phyloP scores from a whole-genome alignment of 2,888 invertebrate genomes.

The Xanthia icteritia region DNA sequence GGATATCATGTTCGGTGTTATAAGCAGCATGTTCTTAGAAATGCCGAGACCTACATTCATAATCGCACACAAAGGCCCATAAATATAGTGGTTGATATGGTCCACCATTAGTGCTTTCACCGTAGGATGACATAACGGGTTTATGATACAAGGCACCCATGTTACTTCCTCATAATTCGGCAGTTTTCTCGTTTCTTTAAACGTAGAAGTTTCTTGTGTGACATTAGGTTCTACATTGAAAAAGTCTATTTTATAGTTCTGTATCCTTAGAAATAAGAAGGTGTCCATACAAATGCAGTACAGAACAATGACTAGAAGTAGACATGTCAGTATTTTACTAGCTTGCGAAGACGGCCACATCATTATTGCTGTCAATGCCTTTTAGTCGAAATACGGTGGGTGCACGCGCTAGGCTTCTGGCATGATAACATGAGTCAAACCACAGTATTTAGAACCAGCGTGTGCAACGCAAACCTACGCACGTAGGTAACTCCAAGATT shows the following conservation, averaged over 20 bases:
- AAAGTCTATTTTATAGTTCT: constrained; percentile 91
- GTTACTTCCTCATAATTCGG: constrained; percentile 88
- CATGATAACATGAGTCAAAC: constrained; percentile 35
- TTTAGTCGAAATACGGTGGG: constrained; percentile 37
- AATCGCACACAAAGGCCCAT: constrained; percentile 94
- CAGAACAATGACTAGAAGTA: constrained; percentile 90
- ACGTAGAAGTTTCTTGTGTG: constrained; percentile 76
- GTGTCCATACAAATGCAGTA: constrained; percentile 94
- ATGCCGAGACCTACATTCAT: constrained; percentile 92
- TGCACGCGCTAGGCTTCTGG: constrained; percentile 41
- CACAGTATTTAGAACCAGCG: constrained; percentile 44
- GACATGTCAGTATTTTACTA: constrained; percentile 92
- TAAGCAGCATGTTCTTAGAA: constrained; percentile 89
- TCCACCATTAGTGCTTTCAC: constrained; percentile 96
- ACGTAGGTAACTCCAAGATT: constrained; percentile 40
- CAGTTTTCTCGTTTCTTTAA: constrained; percentile 63
- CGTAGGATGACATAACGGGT: constrained; percentile 95
- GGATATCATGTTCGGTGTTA: constrained; percentile 96
- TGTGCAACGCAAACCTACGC: constrained; percentile 55
- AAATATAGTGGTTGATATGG: constrained; percentile 95
- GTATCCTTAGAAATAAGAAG: constrained; percentile 92
- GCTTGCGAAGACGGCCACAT: constrained; percentile 94
- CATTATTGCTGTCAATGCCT: constrained; percentile 82
- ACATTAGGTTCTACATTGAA: constrained; percentile 73
- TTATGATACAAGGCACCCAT: constrained; percentile 93